Base-by-base conservation (phyloP, 2,888 invertebrate genomes). In the Endomychus coccineus region DNA sequence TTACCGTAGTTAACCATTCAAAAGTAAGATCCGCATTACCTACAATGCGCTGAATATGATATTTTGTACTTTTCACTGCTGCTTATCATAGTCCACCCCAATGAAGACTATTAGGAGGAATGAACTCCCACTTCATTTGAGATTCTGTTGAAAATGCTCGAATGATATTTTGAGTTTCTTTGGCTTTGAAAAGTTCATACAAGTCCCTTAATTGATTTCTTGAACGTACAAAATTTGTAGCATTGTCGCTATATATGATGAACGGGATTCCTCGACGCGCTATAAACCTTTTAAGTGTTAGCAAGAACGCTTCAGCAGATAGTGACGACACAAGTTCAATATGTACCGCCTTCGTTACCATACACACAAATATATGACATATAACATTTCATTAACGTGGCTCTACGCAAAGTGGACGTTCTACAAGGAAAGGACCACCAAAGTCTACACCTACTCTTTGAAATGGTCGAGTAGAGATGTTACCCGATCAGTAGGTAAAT, bases 71-170 rank as follows among this genome's bases (percentile, higher is more conserved):
- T 27, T 52, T 55, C 5, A 60, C 46, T 10, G 44, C 51, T 2
- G 54, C 47, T 30, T 61, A 59, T 55, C 55, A 57, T 4, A 58
- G 21, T 9, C n/a, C n/a, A n/a, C n/a, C n/a, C n/a, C n/a, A n/a
- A n/a, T n/a, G n/a, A n/a, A n/a, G n/a, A n/a, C n/a, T n/a, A n/a
- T n/a, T n/a, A n/a, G n/a, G n/a, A n/a, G n/a, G n/a, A n/a, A n/a
- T n/a, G n/a, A n/a, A n/a, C n/a, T n/a, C n/a, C n/a, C n/a, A n/a
- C n/a, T n/a, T n/a, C n/a, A n/a, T n/a, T n/a, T n/a, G n/a, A n/a
- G n/a, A n/a, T n/a, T n/a, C n/a, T n/a, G n/a, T n/a, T n/a, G n/a
- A n/a, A n/a, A n/a, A n/a, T n/a, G n/a, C n/a, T n/a, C n/a, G n/a
- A n/a, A n/a, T n/a, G n/a, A n/a, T n/a, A n/a, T n/a, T n/a, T n/a